These are phyloP conservation scores for Hiodon tergisus DNA, from an alignment of 2,113 vertebrate species.

Conservation along the genomic window DNA sequence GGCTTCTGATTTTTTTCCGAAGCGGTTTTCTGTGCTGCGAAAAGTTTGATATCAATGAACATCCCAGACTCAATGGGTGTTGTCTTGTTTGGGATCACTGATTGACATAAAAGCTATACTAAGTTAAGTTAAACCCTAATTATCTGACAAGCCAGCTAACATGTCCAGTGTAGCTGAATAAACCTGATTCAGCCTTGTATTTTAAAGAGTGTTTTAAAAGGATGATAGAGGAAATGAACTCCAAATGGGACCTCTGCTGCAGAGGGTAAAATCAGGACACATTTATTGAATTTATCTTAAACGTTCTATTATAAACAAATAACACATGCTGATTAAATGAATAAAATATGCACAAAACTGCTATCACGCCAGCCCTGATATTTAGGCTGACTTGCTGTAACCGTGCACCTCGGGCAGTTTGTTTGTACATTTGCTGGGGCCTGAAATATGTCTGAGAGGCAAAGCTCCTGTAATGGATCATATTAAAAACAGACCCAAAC, in stretches of 20 bases:
- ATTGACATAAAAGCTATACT: constrained; percentile 35
- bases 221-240: neutral
- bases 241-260: neutral
- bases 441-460: neutral
- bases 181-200: constrained; percentile 44
- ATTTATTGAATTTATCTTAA: neutral
- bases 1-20: too few species aligned
- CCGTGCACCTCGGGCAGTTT: neutral
- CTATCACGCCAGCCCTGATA: too few species aligned
- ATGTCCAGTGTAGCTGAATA: constrained; percentile 35
- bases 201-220: constrained; percentile 31
- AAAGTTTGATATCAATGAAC: too few species aligned
- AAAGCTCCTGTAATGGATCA: neutral
- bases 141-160: constrained; percentile 37
- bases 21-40: too few species aligned
- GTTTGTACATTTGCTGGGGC: neutral
- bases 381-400: too few species aligned
- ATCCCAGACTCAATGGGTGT: too few species aligned
- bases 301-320: too few species aligned
- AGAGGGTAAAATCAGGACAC: neutral
- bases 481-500: constrained; percentile 20
- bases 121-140: constrained; percentile 50
- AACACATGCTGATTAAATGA: too few species aligned
- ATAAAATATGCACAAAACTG: too few species aligned
- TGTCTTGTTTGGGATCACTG: neutral